A percentile compares a stretch with the other conserved stretches of the same genome.
phyloP scores from a whole-genome alignment of 2,797 vertebrate species.

The Macropodus opercularis region DNA sequence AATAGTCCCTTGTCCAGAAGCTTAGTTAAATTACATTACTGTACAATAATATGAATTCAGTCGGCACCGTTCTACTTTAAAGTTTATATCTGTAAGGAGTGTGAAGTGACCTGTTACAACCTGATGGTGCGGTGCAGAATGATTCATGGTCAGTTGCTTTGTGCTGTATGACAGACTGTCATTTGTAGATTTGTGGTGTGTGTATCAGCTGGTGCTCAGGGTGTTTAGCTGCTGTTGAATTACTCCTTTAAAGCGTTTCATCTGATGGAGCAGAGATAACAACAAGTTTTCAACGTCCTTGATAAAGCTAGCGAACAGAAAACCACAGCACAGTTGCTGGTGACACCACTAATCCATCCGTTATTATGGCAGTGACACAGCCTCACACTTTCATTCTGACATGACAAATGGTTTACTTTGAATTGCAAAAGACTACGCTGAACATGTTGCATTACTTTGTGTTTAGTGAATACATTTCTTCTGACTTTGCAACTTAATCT shows the following conservation, averaged over 20 bases:
- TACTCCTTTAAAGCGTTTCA: no score
- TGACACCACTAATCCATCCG: conserved; percentile 5
- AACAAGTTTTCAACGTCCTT: no score
- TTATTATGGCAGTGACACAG: not conserved
- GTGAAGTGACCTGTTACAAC: not conserved
- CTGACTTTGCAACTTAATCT: not conserved
- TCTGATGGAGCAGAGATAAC: no score
- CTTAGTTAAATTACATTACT: not conserved
- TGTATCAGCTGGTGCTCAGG: not conserved
- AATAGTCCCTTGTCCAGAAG: not conserved
- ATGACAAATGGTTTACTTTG: not conserved
- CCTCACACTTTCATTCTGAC: not conserved
- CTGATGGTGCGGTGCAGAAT: not conserved
- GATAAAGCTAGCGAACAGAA: no score
- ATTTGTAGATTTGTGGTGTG: not conserved
- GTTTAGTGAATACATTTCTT: no score
- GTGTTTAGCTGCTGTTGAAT: not conserved
- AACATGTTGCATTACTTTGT: no score
- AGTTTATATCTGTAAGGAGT: no score
- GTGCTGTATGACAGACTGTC: not conserved
- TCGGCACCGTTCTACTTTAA: not conserved
- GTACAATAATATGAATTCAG: no score
- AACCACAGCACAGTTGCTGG: not conserved
- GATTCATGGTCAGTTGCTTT: not conserved
- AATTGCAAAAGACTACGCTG: no score